Percentiles rank a stretch among this genome's conserved stretches.
These are phyloP conservation scores for Harpegnathos saltator DNA, from an alignment of 1,140 invertebrate genomes.

Conservation along the genomic window DNA sequence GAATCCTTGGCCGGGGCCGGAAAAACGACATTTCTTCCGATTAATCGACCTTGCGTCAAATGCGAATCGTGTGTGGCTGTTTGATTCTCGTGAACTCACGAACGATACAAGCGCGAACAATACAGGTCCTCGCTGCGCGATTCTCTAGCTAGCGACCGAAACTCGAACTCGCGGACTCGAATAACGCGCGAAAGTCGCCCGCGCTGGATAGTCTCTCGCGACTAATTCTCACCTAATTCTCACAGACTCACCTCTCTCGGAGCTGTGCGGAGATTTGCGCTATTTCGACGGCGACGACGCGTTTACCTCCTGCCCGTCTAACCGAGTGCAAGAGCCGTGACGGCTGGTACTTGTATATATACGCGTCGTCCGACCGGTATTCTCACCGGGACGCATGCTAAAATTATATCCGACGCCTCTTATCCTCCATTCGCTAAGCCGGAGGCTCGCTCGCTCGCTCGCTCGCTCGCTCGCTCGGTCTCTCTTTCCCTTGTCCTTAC, in stretches of 20 bases:
- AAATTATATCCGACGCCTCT: slow-evolving; percentile 58
- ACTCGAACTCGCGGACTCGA: not conserved
- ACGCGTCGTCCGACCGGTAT: not conserved
- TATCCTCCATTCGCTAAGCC: no score
- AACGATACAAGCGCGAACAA: not conserved
- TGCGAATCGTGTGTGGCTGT: no score
- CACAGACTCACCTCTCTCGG: no score
- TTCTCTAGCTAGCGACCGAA: no score
- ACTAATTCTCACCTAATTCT: slow-evolving; percentile 37
- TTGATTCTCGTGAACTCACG: not conserved
- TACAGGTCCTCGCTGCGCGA: no score
- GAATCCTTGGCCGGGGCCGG: not conserved
- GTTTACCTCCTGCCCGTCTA: slow-evolving; percentile 69
- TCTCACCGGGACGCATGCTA: slow-evolving; percentile 37
- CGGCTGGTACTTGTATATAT: slow-evolving; percentile 79
- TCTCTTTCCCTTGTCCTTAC: slow-evolving; percentile 44
- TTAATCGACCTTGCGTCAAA: no score
- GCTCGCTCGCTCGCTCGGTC: slow-evolving; percentile 40
- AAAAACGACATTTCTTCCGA: not conserved
- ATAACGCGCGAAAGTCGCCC: not conserved
- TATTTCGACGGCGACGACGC: slow-evolving; percentile 51
- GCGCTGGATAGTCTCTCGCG: no score
- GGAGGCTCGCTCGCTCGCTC: slow-evolving; percentile 50
- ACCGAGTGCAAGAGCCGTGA: slow-evolving; percentile 78
- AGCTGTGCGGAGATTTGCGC: not conserved